Evolutionary conservation across 1,140 invertebrate genomes (phyloP).

Genomic region (Nomia melanderi): DNA sequence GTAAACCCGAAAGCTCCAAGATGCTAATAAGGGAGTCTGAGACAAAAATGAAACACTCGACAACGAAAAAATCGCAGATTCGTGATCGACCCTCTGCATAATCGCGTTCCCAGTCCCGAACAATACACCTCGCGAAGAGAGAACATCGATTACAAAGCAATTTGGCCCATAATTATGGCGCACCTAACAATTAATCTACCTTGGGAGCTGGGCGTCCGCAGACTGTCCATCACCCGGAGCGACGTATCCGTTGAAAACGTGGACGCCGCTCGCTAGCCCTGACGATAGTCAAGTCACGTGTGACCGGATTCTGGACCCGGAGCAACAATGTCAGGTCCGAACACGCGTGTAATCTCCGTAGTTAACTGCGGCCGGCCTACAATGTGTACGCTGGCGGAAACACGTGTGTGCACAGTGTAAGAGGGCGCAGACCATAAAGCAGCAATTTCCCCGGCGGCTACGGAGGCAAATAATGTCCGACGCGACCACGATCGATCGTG

Average conservation of each 20-base stretch:
- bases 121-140: too few relatives aligned
- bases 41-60: too few relatives aligned
- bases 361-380: conserved; percentile 16
- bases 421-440: conserved; percentile 46
- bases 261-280: neutral
- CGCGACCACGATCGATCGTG: conserved; percentile 59
- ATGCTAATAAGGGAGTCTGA: too few relatives aligned
- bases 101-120: too few relatives aligned
- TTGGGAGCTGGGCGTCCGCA: neutral
- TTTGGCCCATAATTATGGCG: neutral
- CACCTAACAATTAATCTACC: neutral
- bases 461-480: conserved; percentile 50
- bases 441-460: conserved; percentile 51
- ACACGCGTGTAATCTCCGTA: conserved; percentile 26
- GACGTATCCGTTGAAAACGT: conserved; percentile 14
- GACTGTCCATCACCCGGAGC: neutral
- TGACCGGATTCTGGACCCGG: conserved; percentile 4
- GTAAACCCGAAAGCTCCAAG: too few relatives aligned
- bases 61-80: too few relatives aligned
- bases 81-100: too few relatives aligned
- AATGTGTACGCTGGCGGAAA: conserved; percentile 43
- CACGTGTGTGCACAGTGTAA: conserved; percentile 23
- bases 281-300: conserved; percentile 25
- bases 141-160: too few relatives aligned
- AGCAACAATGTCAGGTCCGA: conserved; percentile 30